These are phyloP conservation scores for Heteromurus nitidus DNA, from an alignment of 2,888 invertebrate species.

Conservation along the genomic window DNA sequence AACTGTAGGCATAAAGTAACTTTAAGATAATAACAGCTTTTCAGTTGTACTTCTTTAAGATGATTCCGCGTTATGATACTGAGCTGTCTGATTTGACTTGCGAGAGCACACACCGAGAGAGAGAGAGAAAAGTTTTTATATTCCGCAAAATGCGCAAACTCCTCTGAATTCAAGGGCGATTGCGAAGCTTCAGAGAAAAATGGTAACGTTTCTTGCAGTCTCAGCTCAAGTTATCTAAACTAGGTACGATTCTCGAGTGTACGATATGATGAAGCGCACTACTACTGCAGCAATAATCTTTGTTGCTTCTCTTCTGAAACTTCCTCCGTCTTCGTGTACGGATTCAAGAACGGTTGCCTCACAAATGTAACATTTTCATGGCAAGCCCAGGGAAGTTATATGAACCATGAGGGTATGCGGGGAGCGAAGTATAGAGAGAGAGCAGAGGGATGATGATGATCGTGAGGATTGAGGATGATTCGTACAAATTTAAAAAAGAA, in stretches of 20 bases:
- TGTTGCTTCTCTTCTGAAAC: slow-evolving; percentile 4
- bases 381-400: slow-evolving; percentile 54
- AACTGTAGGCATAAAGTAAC: slow-evolving; percentile 17
- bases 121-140: neutral
- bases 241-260: neutral
- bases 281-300: slow-evolving; percentile 5
- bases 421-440: no score
- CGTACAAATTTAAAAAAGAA: slow-evolving; percentile 23
- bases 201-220: slow-evolving; percentile 11
- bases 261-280: neutral
- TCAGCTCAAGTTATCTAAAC: neutral
- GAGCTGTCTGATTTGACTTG: neutral
- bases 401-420: slow-evolving; percentile 60
- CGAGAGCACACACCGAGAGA: no score
- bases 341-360: slow-evolving; percentile 64
- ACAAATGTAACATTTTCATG: slow-evolving; percentile 61
- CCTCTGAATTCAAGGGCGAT: slow-evolving; percentile 10
- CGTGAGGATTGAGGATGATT: slow-evolving; percentile 45
- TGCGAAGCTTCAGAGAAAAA: slow-evolving; percentile 4
- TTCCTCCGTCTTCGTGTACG: slow-evolving; percentile 58
- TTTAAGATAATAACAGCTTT: slow-evolving; percentile 33
- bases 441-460: slow-evolving; percentile 21
- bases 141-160: neutral
- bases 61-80: neutral
- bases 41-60: slow-evolving; percentile 15